Percentiles rank a stretch among this genome's conserved stretches.
Evolutionary conservation across 2,888 invertebrate genomes (phyloP).

Genomic region (Melipona beecheii): DNA sequence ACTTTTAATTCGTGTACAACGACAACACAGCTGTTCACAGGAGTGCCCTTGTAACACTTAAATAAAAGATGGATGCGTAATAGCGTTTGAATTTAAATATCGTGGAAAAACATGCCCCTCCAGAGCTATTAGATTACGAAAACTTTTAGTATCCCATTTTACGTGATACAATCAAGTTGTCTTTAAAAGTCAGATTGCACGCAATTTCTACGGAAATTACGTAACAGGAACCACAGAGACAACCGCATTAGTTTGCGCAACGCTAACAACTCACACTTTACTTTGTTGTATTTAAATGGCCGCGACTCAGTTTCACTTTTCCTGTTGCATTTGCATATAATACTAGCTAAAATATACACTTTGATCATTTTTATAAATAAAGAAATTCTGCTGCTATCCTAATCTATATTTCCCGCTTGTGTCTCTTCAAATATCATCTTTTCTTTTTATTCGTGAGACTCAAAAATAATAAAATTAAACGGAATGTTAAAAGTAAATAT

Average conservation of each 20-base stretch:
- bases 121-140: neutral
- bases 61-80: conserved; percentile 29
- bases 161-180: conserved; percentile 21
- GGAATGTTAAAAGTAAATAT: neutral
- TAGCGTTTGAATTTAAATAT: conserved; percentile 23
- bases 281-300: conserved; percentile 4
- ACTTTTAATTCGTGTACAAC: conserved; percentile 28
- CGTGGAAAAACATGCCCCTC: neutral
- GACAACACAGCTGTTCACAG: conserved; percentile 26
- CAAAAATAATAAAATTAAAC: neutral
- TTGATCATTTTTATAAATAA: neutral
- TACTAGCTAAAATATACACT: neutral
- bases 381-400: neutral
- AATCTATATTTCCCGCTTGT: neutral
- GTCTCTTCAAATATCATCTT: neutral
- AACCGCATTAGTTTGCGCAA: conserved; percentile 40
- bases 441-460: neutral
- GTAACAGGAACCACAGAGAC: conserved; percentile 44
- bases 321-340: neutral
- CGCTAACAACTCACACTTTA: conserved; percentile 6
- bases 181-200: conserved; percentile 35
- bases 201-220: conserved; percentile 34
- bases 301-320: neutral
- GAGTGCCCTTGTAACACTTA: conserved; percentile 45
- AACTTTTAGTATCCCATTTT: conserved; percentile 4